These are phyloP conservation scores for Conchocele bisecta DNA, from an alignment of 2,888 invertebrate species.

Conservation along the genomic window DNA sequence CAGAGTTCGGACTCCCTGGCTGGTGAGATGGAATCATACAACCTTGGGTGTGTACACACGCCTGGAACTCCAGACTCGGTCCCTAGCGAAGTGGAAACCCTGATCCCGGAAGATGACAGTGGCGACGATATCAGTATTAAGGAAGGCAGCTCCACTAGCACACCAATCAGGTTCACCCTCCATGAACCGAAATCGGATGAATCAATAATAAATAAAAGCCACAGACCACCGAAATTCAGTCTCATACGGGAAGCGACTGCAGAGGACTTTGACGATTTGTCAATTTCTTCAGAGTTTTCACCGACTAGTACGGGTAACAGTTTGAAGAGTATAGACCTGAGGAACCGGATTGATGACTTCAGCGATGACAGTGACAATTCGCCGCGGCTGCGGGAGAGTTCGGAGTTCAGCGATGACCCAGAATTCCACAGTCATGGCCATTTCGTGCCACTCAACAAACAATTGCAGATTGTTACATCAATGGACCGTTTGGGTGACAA, in stretches of 20 bases:
- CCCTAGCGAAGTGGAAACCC: conserved; percentile 48
- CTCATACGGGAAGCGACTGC: conserved; percentile 53
- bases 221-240: conserved; percentile 50
- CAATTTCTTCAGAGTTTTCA: conserved; percentile 72
- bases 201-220: conserved; percentile 10
- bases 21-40: conserved; percentile 55
- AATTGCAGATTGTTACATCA: conserved; percentile 75
- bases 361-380: conserved; percentile 72
- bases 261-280: conserved; percentile 64
- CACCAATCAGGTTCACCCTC: conserved; percentile 51
- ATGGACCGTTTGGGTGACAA: conserved; percentile 64
- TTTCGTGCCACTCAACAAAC: conserved; percentile 72
- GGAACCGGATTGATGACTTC: conserved; percentile 68
- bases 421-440: conserved; percentile 63
- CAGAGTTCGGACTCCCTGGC: conserved; percentile 51
- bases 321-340: conserved; percentile 57
- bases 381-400: conserved; percentile 59
- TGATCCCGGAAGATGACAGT: conserved; percentile 24
- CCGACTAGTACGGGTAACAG: conserved; percentile 66
- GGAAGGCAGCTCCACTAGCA: conserved; percentile 52
- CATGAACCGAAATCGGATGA: conserved; percentile 50
- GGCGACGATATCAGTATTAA: conserved; percentile 43
- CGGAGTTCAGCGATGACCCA: conserved; percentile 70
- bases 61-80: conserved; percentile 31
- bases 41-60: conserved; percentile 19